phyloP scores from a whole-genome alignment of 2,113 vertebrate species.

The Bucco capensis region DNA sequence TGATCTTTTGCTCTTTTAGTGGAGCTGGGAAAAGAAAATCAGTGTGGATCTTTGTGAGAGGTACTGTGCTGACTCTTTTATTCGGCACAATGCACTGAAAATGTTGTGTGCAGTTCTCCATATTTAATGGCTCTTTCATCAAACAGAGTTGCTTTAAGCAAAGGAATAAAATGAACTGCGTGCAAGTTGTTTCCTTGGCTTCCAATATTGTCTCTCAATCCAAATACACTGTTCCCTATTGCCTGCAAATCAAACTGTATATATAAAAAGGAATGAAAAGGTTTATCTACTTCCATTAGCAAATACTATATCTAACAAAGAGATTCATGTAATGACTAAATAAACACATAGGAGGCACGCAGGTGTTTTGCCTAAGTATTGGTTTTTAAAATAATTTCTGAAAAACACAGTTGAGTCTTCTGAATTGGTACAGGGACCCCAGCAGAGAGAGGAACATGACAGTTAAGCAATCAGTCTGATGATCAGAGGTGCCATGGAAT shows the following conservation, averaged over 20 bases:
- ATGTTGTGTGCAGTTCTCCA: conserved; percentile 18
- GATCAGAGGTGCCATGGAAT: background rate
- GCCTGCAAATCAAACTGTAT: conserved; percentile 37
- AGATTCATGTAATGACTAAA: conserved; percentile 21
- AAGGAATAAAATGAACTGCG: conserved; percentile 47
- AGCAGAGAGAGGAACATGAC: background rate
- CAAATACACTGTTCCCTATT: conserved; percentile 4
- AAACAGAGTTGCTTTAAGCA: conserved; percentile 49
- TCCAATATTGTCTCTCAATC: conserved; percentile 11
- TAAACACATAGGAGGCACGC: background rate
- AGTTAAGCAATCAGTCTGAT: background rate
- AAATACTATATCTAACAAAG: background rate
- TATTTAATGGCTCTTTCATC: conserved; percentile 37
- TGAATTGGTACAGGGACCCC: background rate
- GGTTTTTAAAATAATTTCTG: background rate
- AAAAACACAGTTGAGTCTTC: background rate
- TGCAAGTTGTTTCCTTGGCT: conserved; percentile 53
- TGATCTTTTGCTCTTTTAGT: background rate
- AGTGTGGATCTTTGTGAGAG: background rate
- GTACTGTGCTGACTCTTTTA: background rate
- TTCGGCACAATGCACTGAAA: background rate
- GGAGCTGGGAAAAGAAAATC: background rate
- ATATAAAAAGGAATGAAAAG: background rate
- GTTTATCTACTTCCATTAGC: conserved; percentile 21
- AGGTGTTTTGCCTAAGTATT: background rate